Evolutionary conservation across 2,113 vertebrate genomes (phyloP), one percentile per base, ranked within the genome.

Genomic region (Oreochromis tanganicae): DNA sequence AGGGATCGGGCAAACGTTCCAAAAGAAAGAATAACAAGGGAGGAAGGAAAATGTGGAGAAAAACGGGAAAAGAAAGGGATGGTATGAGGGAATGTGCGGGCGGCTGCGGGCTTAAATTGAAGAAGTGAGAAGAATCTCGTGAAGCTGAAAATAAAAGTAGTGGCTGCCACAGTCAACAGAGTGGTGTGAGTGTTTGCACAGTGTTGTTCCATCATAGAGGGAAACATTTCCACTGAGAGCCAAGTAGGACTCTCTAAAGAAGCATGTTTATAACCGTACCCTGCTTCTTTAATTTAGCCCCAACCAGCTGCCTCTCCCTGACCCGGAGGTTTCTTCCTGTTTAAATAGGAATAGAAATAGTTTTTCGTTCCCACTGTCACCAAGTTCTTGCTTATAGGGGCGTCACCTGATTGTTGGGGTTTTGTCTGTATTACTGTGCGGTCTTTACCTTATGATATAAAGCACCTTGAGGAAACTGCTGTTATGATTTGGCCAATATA

Each of bases 91-190:
- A 52, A 27, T 85, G 46, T 57, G 17, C 3, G 12, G 54, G 68
- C 13, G 29, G 84, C 1, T 80, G 57, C 55, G 27, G 68, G n/a
- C 24, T 50, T 57, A 24, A 88, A 14, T 68, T 54, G 50, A 81
- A 14, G 2, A 17, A 82, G 54, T 16, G 83, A 80, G 83, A 85
- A 81, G 36, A 82, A 46, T 85, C 82, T 87, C 41, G 24, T 80
- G 6, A 24, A 61, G 75, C 87, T 75, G 80, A 90, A 90, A 87
- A 81, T 82, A 85, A 73, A n/a, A 87, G 80, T 61, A 6, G 4
- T n/a, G 41, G 79, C 83, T 86, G 85, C 87, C 87, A 88, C 82
- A 48, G 82, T 90, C 86, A 92, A 87, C 84, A 87, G 3, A 11
- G 8, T 10, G 12, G 43, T 46, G 43, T 46, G 50, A 68, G 48